Percentiles rank a stretch among this genome's conserved stretches.
Evolutionary conservation across 2,113 vertebrate genomes (phyloP).

Genomic region (Oplegnathus fasciatus): DNA sequence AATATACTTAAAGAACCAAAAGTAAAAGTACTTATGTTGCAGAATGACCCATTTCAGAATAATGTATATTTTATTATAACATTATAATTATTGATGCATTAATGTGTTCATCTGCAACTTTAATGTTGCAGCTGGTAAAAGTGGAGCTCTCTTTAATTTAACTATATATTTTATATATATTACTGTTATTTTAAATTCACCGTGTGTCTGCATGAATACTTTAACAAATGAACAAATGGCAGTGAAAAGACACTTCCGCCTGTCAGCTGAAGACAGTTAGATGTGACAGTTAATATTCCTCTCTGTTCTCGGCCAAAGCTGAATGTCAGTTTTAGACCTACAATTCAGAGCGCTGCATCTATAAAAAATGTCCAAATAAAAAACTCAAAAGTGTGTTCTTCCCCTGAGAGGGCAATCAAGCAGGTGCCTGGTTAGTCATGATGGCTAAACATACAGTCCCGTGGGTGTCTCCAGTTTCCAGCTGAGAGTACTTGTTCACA

Average conservation of each 20-base stretch:
- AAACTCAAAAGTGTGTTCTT: slow-evolving; percentile 30
- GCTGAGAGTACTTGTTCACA: slow-evolving; percentile 50
- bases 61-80: no score
- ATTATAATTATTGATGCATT: no score
- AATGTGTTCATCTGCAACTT: no score
- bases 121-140: no score
- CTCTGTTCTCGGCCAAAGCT: not conserved
- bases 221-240: not conserved
- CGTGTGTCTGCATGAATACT: not conserved
- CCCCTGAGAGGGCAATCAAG: slow-evolving; percentile 49
- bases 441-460: slow-evolving; percentile 50
- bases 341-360: not conserved
- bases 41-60: no score
- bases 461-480: slow-evolving; percentile 60
- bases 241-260: not conserved
- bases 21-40: no score
- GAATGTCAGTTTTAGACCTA: not conserved
- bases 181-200: not conserved
- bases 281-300: not conserved
- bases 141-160: no score
- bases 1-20: no score
- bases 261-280: not conserved
- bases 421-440: slow-evolving; percentile 61
- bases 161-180: no score
- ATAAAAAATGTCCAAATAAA: slow-evolving; percentile 27